These are phyloP conservation scores for Oryzias dopingdopingensis DNA, from an alignment of 2,797 vertebrate species.

Conservation along the genomic window DNA sequence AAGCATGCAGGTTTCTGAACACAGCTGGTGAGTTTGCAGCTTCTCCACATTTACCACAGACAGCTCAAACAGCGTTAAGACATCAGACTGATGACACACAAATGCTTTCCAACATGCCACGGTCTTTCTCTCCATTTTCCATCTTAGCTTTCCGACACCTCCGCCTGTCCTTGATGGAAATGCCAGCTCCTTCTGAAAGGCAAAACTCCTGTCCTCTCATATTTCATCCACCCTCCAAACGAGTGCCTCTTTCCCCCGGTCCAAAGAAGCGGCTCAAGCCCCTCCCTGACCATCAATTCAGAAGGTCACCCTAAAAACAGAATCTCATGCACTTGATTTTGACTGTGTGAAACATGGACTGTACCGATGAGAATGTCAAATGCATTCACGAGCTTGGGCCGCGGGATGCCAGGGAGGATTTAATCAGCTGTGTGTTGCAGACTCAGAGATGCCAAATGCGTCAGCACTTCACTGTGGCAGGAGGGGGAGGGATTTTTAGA, in stretches of 20 bases:
- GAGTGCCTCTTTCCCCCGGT: not conserved
- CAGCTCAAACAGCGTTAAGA: too few relatives aligned
- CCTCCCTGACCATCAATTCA: slow-evolving; percentile 9
- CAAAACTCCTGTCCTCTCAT: slow-evolving; percentile 65
- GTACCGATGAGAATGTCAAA: not conserved
- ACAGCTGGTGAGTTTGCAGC: too few relatives aligned
- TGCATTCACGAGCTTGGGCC: not conserved
- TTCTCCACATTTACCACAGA: too few relatives aligned
- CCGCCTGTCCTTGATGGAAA: slow-evolving; percentile 54
- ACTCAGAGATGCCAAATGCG: slow-evolving; percentile 37
- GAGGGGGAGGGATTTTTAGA: not conserved
- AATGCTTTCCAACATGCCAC: slow-evolving; percentile 15
- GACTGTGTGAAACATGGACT: not conserved
- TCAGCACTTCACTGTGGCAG: slow-evolving; percentile 19
- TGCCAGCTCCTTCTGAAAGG: slow-evolving; percentile 78
- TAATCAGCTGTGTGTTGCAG: slow-evolving; percentile 35
- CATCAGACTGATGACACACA: slow-evolving; percentile 12
- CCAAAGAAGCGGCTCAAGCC: slow-evolving; percentile 6
- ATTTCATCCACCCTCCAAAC: slow-evolving; percentile 51
- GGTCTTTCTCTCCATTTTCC: slow-evolving; percentile 38
- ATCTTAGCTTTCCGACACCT: slow-evolving; percentile 41
- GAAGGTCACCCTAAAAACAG: slow-evolving; percentile 30
- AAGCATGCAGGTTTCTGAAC: too few relatives aligned
- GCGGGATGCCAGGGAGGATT: slow-evolving; percentile 28
- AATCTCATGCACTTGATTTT: slow-evolving; percentile 27